Percentiles rank a stretch among this genome's conserved stretches.
Conservation (phyloP, 1,140 invertebrate species). For the Halictus rubicundus region DNA sequence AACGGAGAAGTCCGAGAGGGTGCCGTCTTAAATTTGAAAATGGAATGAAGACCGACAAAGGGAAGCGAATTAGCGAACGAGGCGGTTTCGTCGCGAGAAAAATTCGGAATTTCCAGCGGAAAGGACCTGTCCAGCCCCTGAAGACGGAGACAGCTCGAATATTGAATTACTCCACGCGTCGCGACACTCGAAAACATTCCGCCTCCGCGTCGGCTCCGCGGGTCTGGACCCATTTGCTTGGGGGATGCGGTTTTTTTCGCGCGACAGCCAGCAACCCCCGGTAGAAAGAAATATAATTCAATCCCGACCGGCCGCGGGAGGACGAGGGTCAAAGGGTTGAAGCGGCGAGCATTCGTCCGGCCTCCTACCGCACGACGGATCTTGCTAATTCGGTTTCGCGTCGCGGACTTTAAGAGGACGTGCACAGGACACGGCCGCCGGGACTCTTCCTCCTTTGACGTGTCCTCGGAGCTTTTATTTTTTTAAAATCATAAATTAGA, state of each 20-base stretch:
- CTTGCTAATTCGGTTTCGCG: slow-evolving; percentile 44
- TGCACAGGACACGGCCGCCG: not conserved
- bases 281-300: slow-evolving; percentile 52
- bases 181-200: slow-evolving; percentile 26
- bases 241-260: slow-evolving; percentile 4
- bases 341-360: not conserved
- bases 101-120: not conserved
- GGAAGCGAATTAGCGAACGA: not conserved
- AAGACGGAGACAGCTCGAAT: not conserved
- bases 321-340: slow-evolving; percentile 41
- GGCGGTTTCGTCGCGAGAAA: not conserved
- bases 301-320: slow-evolving; percentile 24
- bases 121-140: not conserved
- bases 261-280: not conserved
- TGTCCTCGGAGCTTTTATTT: no score
- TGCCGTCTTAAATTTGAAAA: not conserved
- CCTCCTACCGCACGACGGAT: slow-evolving; percentile 27
- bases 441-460: no score
- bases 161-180: slow-evolving; percentile 42
- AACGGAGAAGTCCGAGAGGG: no score
- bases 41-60: not conserved
- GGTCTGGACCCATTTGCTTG: slow-evolving; percentile 38
- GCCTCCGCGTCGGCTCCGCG: not conserved
- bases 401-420: not conserved
- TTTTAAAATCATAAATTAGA: no score